Percentiles rank a stretch among this genome's conserved stretches.
phyloP scores from a whole-genome alignment of 2,113 vertebrate genomes.

The Anarrhichthys ocellatus region DNA sequence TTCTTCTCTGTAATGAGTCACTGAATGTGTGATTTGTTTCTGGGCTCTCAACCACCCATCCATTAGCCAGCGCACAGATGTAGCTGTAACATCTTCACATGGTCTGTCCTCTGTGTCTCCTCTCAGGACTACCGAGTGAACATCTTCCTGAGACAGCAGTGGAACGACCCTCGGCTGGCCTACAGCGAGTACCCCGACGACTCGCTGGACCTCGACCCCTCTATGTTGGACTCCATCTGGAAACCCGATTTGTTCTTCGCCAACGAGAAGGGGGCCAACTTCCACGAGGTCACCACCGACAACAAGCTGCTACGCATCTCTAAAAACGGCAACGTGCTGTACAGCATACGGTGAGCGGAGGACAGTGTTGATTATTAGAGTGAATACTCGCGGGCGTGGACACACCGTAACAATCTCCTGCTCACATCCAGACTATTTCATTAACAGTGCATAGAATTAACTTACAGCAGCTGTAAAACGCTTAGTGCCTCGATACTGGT shows the following conservation, averaged over 20 bases:
- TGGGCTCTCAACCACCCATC: too few relatives aligned
- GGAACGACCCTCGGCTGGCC: slow-evolving; percentile 97
- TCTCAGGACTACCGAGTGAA: slow-evolving; percentile 96
- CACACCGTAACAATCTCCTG: background rate
- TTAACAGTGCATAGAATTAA: background rate
- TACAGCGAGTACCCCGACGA: slow-evolving; percentile 98
- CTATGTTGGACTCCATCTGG: slow-evolving; percentile 99
- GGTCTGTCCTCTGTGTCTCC: background rate
- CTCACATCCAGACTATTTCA: background rate
- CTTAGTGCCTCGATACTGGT: background rate
- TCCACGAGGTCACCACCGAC: slow-evolving; percentile 98
- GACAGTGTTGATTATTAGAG: background rate
- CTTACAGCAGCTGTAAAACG: background rate
- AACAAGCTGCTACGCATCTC: slow-evolving; percentile 98
- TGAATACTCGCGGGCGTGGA: background rate
- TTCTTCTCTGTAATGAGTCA: background rate
- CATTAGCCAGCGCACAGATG: too few relatives aligned
- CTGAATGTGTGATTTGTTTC: too few relatives aligned
- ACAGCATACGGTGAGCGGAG: slow-evolving; percentile 92
- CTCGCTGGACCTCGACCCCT: slow-evolving; percentile 96
- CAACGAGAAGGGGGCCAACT: slow-evolving; percentile 98
- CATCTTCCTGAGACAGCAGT: slow-evolving; percentile 97
- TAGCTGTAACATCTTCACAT: background rate
- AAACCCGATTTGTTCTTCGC: slow-evolving; percentile 99
- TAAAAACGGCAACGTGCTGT: slow-evolving; percentile 95